These are phyloP conservation scores for Hofmannophila pseudospretella DNA, from an alignment of 2,888 invertebrate genomes.

Conservation along the genomic window DNA sequence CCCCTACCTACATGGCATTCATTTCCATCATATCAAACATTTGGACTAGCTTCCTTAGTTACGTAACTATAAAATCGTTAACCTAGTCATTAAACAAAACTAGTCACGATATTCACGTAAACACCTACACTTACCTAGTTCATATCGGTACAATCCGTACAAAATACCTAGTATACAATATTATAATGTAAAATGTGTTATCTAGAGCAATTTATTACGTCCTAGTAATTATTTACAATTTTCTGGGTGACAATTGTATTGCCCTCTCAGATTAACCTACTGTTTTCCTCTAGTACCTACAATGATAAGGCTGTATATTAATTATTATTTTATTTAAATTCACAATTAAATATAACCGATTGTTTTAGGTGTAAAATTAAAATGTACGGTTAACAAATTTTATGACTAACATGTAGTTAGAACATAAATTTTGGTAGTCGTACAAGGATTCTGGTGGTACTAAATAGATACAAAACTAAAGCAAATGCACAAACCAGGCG, in stretches of 20 bases:
- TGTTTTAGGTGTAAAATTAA: slow-evolving; percentile 15
- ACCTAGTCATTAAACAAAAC: slow-evolving; percentile 73
- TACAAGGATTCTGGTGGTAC: slow-evolving; percentile 24
- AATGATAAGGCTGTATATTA: slow-evolving; percentile 21
- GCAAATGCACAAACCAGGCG: slow-evolving; percentile 72
- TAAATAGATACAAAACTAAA: slow-evolving; percentile 50
- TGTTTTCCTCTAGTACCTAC: slow-evolving; percentile 12
- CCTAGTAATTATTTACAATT: slow-evolving; percentile 51
- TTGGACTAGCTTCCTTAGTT: slow-evolving; percentile 77
- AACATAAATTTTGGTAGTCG: no score
- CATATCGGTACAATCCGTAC: slow-evolving; percentile 48
- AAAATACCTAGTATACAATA: slow-evolving; percentile 46
- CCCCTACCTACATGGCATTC: slow-evolving; percentile 65
- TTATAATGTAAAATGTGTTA: slow-evolving; percentile 37
- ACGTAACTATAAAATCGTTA: slow-evolving; percentile 57
- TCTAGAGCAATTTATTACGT: slow-evolving; percentile 22
- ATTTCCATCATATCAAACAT: slow-evolving; percentile 71
- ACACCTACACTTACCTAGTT: slow-evolving; percentile 44
- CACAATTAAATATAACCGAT: slow-evolving; percentile 32
- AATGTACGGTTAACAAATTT: slow-evolving; percentile 19
- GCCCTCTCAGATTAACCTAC: slow-evolving; percentile 9
- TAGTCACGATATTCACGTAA: slow-evolving; percentile 59
- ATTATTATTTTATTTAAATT: slow-evolving; percentile 28
- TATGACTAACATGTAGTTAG: background rate
- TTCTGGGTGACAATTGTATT: slow-evolving; percentile 24